Evolutionary conservation across 37 sponge, comb jelly and placozoan genomes (phyloP).

Genomic region (Bolinopsis microptera): DNA sequence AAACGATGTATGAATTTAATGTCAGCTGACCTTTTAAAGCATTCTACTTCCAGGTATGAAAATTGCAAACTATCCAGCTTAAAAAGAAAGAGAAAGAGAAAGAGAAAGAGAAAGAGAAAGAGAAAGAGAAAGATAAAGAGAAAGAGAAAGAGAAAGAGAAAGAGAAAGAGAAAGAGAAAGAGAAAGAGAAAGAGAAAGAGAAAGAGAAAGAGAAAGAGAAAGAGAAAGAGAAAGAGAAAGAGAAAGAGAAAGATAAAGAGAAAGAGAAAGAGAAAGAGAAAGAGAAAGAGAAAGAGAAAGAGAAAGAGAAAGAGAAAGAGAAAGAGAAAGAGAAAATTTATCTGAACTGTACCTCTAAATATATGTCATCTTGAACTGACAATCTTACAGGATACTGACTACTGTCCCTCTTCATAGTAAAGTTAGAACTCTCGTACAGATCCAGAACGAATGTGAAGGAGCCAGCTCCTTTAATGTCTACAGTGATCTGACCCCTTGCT

Average conservation of each 20-base stretch:
- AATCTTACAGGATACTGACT: conserved; percentile 16
- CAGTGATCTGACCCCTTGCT: conserved; percentile 11
- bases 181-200: not conserved
- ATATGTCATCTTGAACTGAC: conserved; percentile 5
- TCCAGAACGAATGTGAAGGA: conserved; percentile 14
- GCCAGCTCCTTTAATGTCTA: conserved; percentile 24
- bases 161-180: not conserved
- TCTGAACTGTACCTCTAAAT: conserved; percentile 5
- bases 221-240: not conserved
- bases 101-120: not conserved
- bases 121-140: not conserved
- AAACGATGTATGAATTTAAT: too few species aligned
- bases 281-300: too few species aligned
- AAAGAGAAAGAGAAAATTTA: not conserved
- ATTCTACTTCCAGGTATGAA: too few species aligned
- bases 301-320: too few species aligned
- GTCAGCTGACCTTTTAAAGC: too few species aligned
- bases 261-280: not conserved
- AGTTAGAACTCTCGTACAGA: not conserved
- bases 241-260: not conserved
- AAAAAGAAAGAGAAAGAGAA: not conserved
- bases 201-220: not conserved
- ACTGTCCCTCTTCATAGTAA: not conserved
- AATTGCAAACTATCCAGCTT: too few species aligned
- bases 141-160: not conserved